phyloP scores from a whole-genome alignment of 2,113 vertebrate genomes.

The Cathartes aura region DNA sequence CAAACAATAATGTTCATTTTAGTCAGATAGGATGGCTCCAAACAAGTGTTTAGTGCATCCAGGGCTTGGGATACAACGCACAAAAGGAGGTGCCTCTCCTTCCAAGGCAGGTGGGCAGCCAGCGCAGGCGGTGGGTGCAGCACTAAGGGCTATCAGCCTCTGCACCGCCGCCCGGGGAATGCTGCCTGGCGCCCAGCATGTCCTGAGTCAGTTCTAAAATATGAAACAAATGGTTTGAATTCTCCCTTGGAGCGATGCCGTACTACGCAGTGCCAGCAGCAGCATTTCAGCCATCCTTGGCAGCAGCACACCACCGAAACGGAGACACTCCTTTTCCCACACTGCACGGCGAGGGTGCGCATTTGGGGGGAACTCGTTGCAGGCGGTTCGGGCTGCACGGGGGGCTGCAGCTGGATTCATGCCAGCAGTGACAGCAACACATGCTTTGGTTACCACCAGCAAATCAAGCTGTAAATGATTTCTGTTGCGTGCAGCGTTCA shows the following conservation, averaged over 20 bases:
- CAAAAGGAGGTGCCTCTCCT: neutral
- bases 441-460: neutral
- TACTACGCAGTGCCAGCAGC: neutral
- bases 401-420: rapidly evolving
- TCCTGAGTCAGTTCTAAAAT: neutral
- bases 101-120: neutral
- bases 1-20: neutral
- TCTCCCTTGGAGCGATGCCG: neutral
- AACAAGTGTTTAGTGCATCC: neutral
- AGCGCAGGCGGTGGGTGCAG: neutral
- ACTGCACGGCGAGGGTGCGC: rapidly evolving
- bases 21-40: neutral
- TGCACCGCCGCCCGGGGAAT: neutral
- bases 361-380: rapidly evolving
- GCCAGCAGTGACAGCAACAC: neutral
- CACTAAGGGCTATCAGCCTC: neutral
- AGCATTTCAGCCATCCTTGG: neutral
- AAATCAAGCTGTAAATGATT: neutral
- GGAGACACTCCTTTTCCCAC: rapidly evolving
- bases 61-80: neutral
- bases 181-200: neutral
- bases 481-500: rapidly evolving
- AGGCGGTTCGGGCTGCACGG: rapidly evolving
- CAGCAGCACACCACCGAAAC: rapidly evolving
- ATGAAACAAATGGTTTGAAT: slow-evolving; percentile 1